phyloP scores from a whole-genome alignment of 1,140 invertebrate genomes.

The Pantala flavescens region DNA sequence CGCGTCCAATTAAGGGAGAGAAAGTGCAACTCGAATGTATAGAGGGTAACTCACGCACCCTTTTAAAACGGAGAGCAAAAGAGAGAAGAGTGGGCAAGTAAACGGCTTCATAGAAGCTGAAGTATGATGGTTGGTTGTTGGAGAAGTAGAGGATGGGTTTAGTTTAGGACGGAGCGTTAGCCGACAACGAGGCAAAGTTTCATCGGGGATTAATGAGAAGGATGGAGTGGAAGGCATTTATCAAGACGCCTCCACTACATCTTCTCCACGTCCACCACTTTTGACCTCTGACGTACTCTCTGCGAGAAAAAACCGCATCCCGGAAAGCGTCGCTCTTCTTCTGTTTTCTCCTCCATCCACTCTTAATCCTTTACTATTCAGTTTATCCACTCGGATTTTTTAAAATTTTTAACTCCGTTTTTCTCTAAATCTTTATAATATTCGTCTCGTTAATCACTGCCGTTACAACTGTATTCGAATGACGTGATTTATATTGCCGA shows the following conservation, averaged over 20 bases:
- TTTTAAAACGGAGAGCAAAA: neutral
- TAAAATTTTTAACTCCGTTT: neutral
- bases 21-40: too few species aligned
- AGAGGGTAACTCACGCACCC: too few species aligned
- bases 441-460: too few species aligned
- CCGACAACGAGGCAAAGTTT: slow-evolving; percentile 6
- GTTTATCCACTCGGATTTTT: neutral
- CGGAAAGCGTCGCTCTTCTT: too few species aligned
- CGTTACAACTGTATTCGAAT: too few species aligned
- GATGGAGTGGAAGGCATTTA: neutral
- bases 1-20: too few species aligned
- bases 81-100: neutral
- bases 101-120: neutral
- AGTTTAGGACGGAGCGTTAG: neutral
- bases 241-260: neutral
- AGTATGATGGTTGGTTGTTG: neutral
- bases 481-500: too few species aligned
- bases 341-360: neutral
- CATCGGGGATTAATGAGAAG: neutral
- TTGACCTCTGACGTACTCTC: too few species aligned
- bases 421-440: neutral
- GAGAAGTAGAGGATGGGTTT: neutral
- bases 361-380: neutral
- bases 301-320: too few species aligned
- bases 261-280: neutral